These are phyloP conservation scores for Melinaea marsaeus DNA, from an alignment of 2,888 invertebrate species.

Conservation along the genomic window DNA sequence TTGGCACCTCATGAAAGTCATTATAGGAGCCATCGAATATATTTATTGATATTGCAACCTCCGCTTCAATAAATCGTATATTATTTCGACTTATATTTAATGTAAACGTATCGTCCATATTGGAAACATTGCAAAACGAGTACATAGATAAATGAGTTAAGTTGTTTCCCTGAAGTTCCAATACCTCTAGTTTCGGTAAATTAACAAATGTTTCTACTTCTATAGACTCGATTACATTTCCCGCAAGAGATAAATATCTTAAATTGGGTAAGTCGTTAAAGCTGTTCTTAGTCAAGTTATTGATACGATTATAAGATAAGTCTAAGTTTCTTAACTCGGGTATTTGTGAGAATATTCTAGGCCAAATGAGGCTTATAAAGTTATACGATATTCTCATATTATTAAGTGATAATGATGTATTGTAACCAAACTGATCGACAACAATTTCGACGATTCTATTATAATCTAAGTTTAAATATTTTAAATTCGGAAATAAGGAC, in stretches of 20 bases:
- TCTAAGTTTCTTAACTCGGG: slow-evolving; percentile 86
- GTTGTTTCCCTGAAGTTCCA: slow-evolving; percentile 89
- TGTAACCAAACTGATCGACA: slow-evolving; percentile 81
- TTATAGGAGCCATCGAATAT: slow-evolving; percentile 85
- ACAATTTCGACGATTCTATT: slow-evolving; percentile 87
- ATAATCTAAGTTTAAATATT: slow-evolving; percentile 91
- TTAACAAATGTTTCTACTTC: slow-evolving; percentile 85
- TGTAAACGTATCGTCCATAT: slow-evolving; percentile 80
- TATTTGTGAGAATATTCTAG: slow-evolving; percentile 84
- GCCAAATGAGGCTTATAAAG: slow-evolving; percentile 82
- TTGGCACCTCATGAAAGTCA: slow-evolving; percentile 81
- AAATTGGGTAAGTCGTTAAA: slow-evolving; percentile 88
- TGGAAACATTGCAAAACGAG: slow-evolving; percentile 83
- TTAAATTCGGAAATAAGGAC: slow-evolving; percentile 81
- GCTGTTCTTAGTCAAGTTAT: slow-evolving; percentile 82
- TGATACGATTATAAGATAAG: slow-evolving; percentile 87
- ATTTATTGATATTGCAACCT: slow-evolving; percentile 79
- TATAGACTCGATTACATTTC: slow-evolving; percentile 87
- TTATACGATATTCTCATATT: slow-evolving; percentile 91
- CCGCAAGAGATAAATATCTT: slow-evolving; percentile 89
- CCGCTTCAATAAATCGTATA: slow-evolving; percentile 70
- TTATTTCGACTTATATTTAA: slow-evolving; percentile 87
- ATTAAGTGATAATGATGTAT: slow-evolving; percentile 83
- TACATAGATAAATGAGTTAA: slow-evolving; percentile 82
- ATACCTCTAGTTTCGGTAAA: slow-evolving; percentile 84